Percentiles rank a stretch among this genome's conserved stretches.
Evolutionary conservation across 2,888 invertebrate genomes (phyloP).

Genomic region (Nasonovia ribisnigri): DNA sequence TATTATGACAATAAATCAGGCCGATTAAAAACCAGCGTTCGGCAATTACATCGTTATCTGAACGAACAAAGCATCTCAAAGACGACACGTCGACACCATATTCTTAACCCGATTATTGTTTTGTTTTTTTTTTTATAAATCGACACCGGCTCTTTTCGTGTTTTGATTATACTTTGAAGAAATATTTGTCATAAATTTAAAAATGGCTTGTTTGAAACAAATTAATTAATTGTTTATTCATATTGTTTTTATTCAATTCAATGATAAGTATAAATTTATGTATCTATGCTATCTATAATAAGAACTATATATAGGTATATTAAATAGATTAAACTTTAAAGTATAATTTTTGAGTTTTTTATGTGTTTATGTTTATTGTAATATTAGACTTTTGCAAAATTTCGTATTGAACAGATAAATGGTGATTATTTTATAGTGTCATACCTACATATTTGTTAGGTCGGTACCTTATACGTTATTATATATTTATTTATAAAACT

Average conservation of each 20-base stretch:
- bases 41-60: slow-evolving; percentile 34
- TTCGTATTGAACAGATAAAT: too few species aligned
- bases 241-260: background rate
- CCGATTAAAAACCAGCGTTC: slow-evolving; percentile 43
- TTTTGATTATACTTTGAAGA: background rate
- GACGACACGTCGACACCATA: background rate
- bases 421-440: too few species aligned
- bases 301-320: background rate
- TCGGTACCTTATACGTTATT: too few species aligned
- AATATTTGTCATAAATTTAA: background rate
- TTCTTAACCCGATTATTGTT: background rate
- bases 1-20: background rate
- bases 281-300: background rate
- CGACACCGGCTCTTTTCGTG: background rate
- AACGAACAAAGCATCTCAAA: slow-evolving; percentile 32
- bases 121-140: background rate
- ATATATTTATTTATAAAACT: too few species aligned
- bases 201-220: background rate
- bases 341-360: background rate
- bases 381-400: too few species aligned
- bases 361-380: too few species aligned
- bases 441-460: too few species aligned
- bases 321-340: background rate
- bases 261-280: background rate
- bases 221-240: background rate